Evolutionary conservation across 2,888 invertebrate genomes (phyloP), one percentile per base, ranked within the genome.

Genomic region (Stomorhina lunata): DNA sequence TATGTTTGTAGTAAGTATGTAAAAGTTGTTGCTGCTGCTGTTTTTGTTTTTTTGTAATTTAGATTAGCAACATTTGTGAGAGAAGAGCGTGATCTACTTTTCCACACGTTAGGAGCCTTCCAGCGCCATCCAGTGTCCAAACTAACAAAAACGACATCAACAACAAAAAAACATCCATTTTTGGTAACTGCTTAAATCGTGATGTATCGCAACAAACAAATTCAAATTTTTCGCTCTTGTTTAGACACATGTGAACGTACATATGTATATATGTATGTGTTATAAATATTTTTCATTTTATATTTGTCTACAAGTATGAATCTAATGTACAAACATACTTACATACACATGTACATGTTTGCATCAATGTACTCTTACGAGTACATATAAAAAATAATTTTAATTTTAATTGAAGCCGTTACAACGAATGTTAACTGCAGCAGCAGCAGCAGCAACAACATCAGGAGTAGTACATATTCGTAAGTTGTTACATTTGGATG

Each of bases 51-150:
- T 80, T 69, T 69, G 81, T 73, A 78, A 75, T 82, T 75, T 82
- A 78, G 68, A 78, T 75, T 78, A 69, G 75, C 73, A 82, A 71
- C 73, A 65, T 81, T 78, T 82, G 78, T 78, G 78, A 82, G 75
- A 82, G 81, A 82, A 78, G 81, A 82, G 81, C 81, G 57, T 82
- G 81, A 75, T 82, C 78, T 82, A 82, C 57, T 82, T 82, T 82
- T 82, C 81, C 69, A 82, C 69, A 82, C 78, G 78, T 71, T 82
- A 65, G 43, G 59, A 32, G 76, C 59, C 66, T 81, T 81, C 43
- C 76, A 81, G 76, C 81, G 65, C 55, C 78, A 78, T 69, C 69
- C 63, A 69, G 22, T 73, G 73, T 73, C 73, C 71, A 80, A 59
- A 37, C 10, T 57, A 50, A 71, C 63, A 29, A 81, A 73, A 77